Evolutionary conservation across 1,140 invertebrate species (phyloP).

Genomic region (Arion vulgaris): DNA sequence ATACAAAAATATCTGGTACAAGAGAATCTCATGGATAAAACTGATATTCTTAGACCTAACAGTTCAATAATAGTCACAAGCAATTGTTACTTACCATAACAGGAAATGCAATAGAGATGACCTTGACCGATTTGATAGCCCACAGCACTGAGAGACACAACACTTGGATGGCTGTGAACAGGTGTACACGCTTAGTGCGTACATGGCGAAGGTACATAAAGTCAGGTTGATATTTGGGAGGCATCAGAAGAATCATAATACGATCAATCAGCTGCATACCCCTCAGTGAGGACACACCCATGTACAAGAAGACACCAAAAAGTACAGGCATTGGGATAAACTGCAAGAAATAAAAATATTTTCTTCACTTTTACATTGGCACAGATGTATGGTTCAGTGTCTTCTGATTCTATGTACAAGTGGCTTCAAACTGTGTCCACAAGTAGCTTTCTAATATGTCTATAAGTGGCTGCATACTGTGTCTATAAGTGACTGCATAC

Average conservation of each 20-base stretch:
- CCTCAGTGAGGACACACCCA: slow-evolving; percentile 97
- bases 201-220: slow-evolving; percentile 95
- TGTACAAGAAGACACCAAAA: slow-evolving; percentile 98
- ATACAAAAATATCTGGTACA: too few species aligned
- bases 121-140: slow-evolving; percentile 95
- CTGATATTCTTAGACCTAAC: too few species aligned
- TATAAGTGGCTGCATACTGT: too few species aligned
- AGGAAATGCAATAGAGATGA: slow-evolving; percentile 97
- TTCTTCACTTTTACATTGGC: too few species aligned
- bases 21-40: too few species aligned
- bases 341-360: slow-evolving; percentile 40
- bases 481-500: too few species aligned
- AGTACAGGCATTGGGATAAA: slow-evolving; percentile 92
- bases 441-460: too few species aligned
- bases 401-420: too few species aligned
- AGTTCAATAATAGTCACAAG: too few species aligned
- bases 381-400: too few species aligned
- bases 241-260: slow-evolving; percentile 97
- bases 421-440: too few species aligned
- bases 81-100: slow-evolving; percentile 83
- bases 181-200: slow-evolving; percentile 90
- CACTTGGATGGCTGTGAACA: slow-evolving; percentile 95
- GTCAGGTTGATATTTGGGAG: slow-evolving; percentile 98
- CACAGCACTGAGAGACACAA: slow-evolving; percentile 91
- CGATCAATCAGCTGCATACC: slow-evolving; percentile 97